phyloP scores from a whole-genome alignment of 2,888 invertebrate species.

The Spisula subtruncata region DNA sequence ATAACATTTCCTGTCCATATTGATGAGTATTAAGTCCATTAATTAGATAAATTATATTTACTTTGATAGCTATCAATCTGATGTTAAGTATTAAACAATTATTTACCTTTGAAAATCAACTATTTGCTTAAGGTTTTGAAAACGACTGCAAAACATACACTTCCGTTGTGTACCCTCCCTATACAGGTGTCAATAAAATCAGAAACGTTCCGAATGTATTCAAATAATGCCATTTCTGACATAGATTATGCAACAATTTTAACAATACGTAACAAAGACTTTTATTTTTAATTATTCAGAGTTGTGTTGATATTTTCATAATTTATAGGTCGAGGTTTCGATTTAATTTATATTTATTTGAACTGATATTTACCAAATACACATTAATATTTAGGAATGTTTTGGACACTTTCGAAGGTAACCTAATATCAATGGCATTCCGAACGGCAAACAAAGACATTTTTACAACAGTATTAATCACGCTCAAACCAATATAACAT shows the following conservation, averaged over 20 bases:
- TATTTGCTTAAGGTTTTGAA: conserved; percentile 36
- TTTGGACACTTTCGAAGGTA: neutral
- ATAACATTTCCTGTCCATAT: neutral
- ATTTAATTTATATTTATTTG: neutral
- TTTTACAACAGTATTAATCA: neutral
- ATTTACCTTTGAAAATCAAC: conserved; percentile 45
- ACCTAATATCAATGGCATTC: neutral
- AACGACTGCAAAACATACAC: neutral
- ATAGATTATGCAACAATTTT: neutral
- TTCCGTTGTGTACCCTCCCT: neutral
- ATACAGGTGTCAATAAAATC: neutral
- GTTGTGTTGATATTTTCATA: too few species aligned
- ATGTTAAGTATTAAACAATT: conserved; percentile 37
- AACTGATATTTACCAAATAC: neutral
- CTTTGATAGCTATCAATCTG: conserved; percentile 17
- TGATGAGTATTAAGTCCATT: neutral
- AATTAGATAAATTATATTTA: conserved; percentile 42
- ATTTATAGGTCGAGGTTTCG: too few species aligned
- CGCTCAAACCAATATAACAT: neutral
- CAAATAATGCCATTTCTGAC: neutral
- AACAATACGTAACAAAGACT: neutral
- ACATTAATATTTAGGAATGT: neutral
- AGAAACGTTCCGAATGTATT: neutral
- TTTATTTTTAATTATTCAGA: neutral
- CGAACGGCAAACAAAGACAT: neutral